These are phyloP conservation scores for Hyaena hyaena DNA, from an alignment of 2,113 vertebrate species.

Conservation along the genomic window DNA sequence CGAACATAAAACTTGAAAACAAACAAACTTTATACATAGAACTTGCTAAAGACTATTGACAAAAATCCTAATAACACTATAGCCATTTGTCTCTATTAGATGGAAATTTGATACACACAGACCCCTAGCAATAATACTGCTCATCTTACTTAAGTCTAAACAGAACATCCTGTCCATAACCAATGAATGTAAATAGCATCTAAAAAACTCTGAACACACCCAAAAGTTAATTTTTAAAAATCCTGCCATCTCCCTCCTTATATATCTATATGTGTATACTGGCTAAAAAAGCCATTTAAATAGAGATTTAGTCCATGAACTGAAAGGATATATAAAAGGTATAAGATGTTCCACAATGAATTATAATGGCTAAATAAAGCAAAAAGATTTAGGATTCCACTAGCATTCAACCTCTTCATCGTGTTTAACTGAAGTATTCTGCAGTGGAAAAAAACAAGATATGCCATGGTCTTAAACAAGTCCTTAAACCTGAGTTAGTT, in stretches of 20 bases:
- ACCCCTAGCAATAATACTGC: not conserved
- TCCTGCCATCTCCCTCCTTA: not conserved
- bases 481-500: not conserved
- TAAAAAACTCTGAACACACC: not conserved
- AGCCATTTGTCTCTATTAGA: not conserved
- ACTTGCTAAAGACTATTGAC: not conserved
- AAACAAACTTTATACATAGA: not conserved
- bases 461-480: not conserved
- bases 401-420: slow-evolving; percentile 13
- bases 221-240: slow-evolving; percentile 2
- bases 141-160: slow-evolving; percentile 14
- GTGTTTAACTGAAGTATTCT: slow-evolving; percentile 4
- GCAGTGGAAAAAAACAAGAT: slow-evolving; percentile 39
- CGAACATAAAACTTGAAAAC: slow-evolving; percentile 22
- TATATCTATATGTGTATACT: not conserved
- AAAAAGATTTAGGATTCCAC: slow-evolving; percentile 41
- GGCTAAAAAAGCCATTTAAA: slow-evolving; percentile 5
- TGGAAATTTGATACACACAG: slow-evolving; percentile 1
- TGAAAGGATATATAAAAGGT: not conserved
- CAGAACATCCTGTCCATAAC: not conserved
- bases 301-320: not conserved
- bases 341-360: not conserved
- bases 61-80: not conserved
- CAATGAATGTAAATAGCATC: not conserved
- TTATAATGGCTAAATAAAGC: slow-evolving; percentile 17